Percentiles rank a stretch among this genome's conserved stretches.
Evolutionary conservation across 2,888 invertebrate species (phyloP).

Genomic region (Drosophila infuscata): DNA sequence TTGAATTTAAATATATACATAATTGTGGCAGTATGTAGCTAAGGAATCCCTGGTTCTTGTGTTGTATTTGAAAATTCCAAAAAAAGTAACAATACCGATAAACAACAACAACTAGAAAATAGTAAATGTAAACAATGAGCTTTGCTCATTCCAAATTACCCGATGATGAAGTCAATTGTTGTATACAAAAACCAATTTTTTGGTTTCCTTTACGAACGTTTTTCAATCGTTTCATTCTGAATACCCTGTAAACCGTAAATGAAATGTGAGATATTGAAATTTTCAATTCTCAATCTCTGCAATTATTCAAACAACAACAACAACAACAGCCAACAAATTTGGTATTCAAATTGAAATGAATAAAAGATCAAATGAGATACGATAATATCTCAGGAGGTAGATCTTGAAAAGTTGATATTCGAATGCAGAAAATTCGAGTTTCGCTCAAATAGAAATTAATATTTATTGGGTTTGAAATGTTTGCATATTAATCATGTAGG

Average conservation of each 20-base stretch:
- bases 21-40: background rate
- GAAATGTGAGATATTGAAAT: background rate
- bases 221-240: constrained; percentile 37
- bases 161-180: constrained; percentile 81
- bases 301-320: background rate
- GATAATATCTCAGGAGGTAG: background rate
- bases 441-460: fast-evolving
- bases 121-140: constrained; percentile 80
- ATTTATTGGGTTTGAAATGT: background rate
- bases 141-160: constrained; percentile 79
- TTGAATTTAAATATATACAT: background rate
- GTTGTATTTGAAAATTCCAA: constrained; percentile 56
- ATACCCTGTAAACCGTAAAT: constrained; percentile 31
- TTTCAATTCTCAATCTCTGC: background rate
- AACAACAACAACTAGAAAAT: constrained; percentile 31
- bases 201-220: constrained; percentile 48
- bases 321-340: background rate
- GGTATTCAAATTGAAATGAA: background rate
- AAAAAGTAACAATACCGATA: constrained; percentile 55
- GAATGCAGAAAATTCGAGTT: background rate
- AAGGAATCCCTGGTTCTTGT: constrained; percentile 42
- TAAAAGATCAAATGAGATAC: background rate
- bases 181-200: constrained; percentile 71
- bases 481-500: background rate
- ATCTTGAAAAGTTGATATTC: background rate